Evolutionary conservation across 2,113 vertebrate species (phyloP), one percentile per base, ranked within the genome.

Genomic region (Semicossyphus pulcher): DNA sequence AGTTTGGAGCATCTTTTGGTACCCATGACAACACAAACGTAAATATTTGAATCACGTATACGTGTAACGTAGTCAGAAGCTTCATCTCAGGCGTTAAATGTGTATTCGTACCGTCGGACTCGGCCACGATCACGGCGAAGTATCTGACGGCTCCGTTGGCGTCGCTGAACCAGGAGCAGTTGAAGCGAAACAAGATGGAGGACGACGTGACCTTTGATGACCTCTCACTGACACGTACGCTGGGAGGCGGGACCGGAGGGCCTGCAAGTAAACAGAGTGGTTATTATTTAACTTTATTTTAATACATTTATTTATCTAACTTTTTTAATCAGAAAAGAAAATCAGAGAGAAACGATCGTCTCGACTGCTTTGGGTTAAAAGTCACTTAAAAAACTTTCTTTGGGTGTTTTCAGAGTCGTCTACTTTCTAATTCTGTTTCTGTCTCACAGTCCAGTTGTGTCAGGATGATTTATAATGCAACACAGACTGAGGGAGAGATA

Each of bases 101-200:
- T 45, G 18, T 11, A 11, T 10, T 49, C 47, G 65, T 93, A 99
- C 98, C 94, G 8, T 96, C 94, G 15, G 96, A 95, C 84, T 99
- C 96, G 44, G 93, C 93, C 73, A 97, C 95, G 32, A 99, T 89
- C 74, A 99, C 93, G 0, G 97, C 88, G 44, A 98, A 99, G 89
- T 94, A 97, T 31, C 95, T 94, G 56, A 99, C 89, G 37, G 96
- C 97, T 73, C 97, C 98, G 11, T 99, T 97, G 80, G 94, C 92
- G 75, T 99, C 96, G 6, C 96, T 99, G 94, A 99, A 99, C 98
- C 98, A 99, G 85, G 96, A 98, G 88, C 98, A 98, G 94, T 99
- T 99, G 91, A 99, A 98, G 78, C 95, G 95, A 36, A 99, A 98
- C 90, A 95, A 93, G 90, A 99, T 97, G 87, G 96, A 96, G 71